Evolutionary conservation across 2,797 vertebrate genomes (phyloP), one percentile per base, ranked within the genome.

Genomic region (Neosilurus mollespiculum): DNA sequence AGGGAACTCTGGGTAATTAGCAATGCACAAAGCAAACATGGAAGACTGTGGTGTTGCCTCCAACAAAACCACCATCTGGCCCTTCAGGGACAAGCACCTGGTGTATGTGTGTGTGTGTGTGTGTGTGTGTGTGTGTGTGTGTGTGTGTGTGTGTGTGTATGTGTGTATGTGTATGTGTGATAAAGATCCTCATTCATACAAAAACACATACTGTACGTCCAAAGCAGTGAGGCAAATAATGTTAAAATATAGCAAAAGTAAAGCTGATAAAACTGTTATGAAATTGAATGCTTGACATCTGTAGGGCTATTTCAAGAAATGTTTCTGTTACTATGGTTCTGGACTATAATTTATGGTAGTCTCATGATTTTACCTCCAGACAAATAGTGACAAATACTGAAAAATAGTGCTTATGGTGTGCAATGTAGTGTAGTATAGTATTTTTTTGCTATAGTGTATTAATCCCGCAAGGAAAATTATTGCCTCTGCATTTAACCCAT

Each of bases 11-110:
- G n/a, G 82, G 75, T 87, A 93, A 93, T 92, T 92, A 91, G 88
- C 91, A 90, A 88, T 87, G 89, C 93, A 93, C 90, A 92, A 91
- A 93, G 90, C 92, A 94, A 94, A 94, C 92, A 94, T 88, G 85
- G 90, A 91, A 91, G 89, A 93, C 83, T 86, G 91, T 90, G 87
- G 86, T 71, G 61, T 83, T 89, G 89, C 91, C 90, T 92, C 90
- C 87, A 76, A 90, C 89, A 89, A 82, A 88, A 87, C 84, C 69
- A 85, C 93, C 94, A 95, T 95, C 93, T 95, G 94, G 91, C 92
- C 88, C 84, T 84, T 81, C 65, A 37, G 65, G 43, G 79, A 73
- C 24, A 37, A 82, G 73, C 81, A 81, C 78, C 78, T 85, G 72
- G 78, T 73, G 78, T 83, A 72, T 66, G 65, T 84, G 81, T 81